These are phyloP conservation scores for Entosphenus tridentatus DNA, from an alignment of 2,113 vertebrate genomes.

Conservation along the genomic window DNA sequence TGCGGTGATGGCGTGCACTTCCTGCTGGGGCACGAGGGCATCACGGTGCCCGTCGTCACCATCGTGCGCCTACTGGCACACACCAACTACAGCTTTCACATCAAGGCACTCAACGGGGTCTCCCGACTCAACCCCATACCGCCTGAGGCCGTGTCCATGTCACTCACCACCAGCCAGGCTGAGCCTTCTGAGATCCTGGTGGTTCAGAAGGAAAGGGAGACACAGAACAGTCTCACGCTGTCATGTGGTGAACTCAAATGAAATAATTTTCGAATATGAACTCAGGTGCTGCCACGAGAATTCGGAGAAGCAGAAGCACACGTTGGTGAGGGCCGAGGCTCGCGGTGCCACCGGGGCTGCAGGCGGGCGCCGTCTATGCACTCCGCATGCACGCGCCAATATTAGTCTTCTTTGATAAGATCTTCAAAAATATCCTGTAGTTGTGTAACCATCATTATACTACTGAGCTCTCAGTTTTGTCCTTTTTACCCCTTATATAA, in stretches of 20 bases:
- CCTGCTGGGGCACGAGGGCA: slow-evolving; percentile 59
- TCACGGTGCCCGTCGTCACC: slow-evolving; percentile 57
- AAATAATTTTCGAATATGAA: slow-evolving; percentile 86
- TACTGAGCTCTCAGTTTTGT: too few species aligned
- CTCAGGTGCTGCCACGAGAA: slow-evolving; percentile 94
- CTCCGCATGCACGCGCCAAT: slow-evolving; percentile 67
- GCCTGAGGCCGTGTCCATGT: slow-evolving; percentile 71
- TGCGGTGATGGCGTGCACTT: slow-evolving; percentile 74
- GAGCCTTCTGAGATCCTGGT: slow-evolving; percentile 63
- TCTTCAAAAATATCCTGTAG: too few species aligned
- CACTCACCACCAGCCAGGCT: slow-evolving; percentile 89
- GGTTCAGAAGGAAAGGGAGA: slow-evolving; percentile 53
- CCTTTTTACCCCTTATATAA: too few species aligned
- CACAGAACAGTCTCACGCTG: slow-evolving; percentile 65
- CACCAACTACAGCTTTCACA: slow-evolving; percentile 93
- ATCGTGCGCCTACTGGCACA: slow-evolving; percentile 87
- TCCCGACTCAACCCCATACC: slow-evolving; percentile 62
- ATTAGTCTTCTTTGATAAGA: too few species aligned
- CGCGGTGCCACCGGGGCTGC: slow-evolving; percentile 53
- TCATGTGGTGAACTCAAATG: slow-evolving; percentile 84
- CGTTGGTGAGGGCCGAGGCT: slow-evolving; percentile 58
- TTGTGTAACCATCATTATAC: too few species aligned
- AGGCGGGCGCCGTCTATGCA: slow-evolving; percentile 66
- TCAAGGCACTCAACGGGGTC: slow-evolving; percentile 84
- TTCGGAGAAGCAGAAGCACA: slow-evolving; percentile 73